Percentiles rank a stretch among this genome's conserved stretches.
phyloP scores from a whole-genome alignment of 2,113 vertebrate species.

The Etheostoma cragini region DNA sequence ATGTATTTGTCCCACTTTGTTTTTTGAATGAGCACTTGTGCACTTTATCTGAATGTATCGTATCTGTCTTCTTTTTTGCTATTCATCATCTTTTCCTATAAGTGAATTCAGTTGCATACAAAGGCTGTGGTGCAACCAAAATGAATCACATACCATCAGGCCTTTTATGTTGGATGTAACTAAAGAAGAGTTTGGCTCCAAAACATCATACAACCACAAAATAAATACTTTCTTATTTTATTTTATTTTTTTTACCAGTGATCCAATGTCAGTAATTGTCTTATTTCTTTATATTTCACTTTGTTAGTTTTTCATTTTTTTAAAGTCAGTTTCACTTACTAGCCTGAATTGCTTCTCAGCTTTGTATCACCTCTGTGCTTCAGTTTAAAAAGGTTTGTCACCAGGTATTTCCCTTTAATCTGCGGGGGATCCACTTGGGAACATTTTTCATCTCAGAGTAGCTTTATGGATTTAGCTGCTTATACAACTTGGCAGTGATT shows the following conservation, averaged over 20 bases:
- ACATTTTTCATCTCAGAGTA: slow-evolving; percentile 66
- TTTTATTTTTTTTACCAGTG: slow-evolving; percentile 37
- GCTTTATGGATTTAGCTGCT: slow-evolving; percentile 71
- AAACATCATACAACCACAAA: slow-evolving; percentile 19
- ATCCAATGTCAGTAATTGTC: slow-evolving; percentile 25
- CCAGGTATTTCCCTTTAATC: slow-evolving; percentile 20
- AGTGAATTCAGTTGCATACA: slow-evolving; percentile 43
- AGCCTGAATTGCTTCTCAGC: slow-evolving; percentile 55
- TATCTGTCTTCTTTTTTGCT: slow-evolving; percentile 52
- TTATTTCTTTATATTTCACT: slow-evolving; percentile 24
- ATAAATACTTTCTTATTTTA: neutral
- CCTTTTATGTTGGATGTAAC: slow-evolving; percentile 72
- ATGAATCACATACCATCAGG: slow-evolving; percentile 63
- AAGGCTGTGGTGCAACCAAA: slow-evolving; percentile 74
- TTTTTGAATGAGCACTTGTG: slow-evolving; percentile 82
- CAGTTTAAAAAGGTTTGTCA: slow-evolving; percentile 48
- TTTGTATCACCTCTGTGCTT: slow-evolving; percentile 77
- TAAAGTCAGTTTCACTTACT: slow-evolving; percentile 25
- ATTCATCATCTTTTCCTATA: slow-evolving; percentile 54
- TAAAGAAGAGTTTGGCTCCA: slow-evolving; percentile 59
- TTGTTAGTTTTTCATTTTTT: slow-evolving; percentile 13
- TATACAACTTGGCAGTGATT: slow-evolving; percentile 59
- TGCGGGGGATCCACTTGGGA: slow-evolving; percentile 10
- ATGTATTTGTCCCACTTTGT: slow-evolving; percentile 61
- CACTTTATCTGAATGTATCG: slow-evolving; percentile 80